These are phyloP conservation scores for Tipula vernalis DNA, from an alignment of 2,888 invertebrate genomes.

Conservation along the genomic window DNA sequence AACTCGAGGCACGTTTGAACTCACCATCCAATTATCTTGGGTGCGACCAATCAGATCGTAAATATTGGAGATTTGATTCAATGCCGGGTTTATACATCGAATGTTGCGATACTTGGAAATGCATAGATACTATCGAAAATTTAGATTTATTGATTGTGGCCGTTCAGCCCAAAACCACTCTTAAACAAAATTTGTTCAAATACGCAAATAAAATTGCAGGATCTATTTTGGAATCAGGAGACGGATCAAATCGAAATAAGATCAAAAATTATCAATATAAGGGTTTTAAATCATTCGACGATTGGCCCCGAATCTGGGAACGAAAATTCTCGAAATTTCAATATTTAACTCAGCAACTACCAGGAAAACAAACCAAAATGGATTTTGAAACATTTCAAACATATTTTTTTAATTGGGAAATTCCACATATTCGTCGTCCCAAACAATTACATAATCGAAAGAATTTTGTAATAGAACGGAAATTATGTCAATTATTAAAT, in stretches of 20 bases:
- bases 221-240: not conserved
- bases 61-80: not conserved
- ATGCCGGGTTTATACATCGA: not conserved
- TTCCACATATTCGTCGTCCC: not conserved
- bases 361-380: too few relatives aligned
- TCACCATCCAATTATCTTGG: not conserved
- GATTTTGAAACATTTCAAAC: not conserved
- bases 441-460: too few relatives aligned
- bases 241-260: not conserved
- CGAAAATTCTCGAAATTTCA: not conserved
- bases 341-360: not conserved
- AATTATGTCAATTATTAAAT: not conserved
- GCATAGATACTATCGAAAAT: not conserved
- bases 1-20: not conserved
- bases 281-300: not conserved
- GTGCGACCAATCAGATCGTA: not conserved
- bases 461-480: not conserved
- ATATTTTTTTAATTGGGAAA: not conserved
- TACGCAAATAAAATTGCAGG: not conserved
- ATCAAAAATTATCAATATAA: not conserved
- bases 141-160: not conserved
- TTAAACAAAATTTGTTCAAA: not conserved
- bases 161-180: not conserved
- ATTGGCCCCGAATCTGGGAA: not conserved
- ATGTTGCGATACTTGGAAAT: not conserved